A percentile compares a stretch with the other conserved stretches of the same genome.
These are phyloP conservation scores for Phoxinus phoxinus DNA, from an alignment of 2,113 vertebrate species.

Conservation along the genomic window DNA sequence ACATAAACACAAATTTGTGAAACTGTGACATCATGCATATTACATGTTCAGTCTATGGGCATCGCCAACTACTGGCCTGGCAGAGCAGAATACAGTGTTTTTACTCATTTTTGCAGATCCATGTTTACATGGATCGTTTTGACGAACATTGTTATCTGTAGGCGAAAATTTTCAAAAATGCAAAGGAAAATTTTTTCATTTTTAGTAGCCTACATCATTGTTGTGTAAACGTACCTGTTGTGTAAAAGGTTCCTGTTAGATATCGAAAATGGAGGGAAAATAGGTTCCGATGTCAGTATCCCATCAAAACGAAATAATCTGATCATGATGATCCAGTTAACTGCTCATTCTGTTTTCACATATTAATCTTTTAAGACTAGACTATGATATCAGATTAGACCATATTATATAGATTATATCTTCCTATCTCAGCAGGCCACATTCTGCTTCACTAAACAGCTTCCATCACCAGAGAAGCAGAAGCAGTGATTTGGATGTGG, in stretches of 20 bases:
- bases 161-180: too few species aligned
- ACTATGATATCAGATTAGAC: slow-evolving; percentile 16
- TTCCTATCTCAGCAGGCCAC: background rate
- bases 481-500: background rate
- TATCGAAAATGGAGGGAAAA: background rate
- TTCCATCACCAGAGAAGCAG: background rate
- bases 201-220: too few species aligned
- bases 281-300: background rate
- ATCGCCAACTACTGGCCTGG: too few species aligned
- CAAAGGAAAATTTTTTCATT: too few species aligned
- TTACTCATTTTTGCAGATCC: too few species aligned
- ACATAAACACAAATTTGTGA: too few species aligned
- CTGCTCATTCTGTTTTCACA: slow-evolving; percentile 15
- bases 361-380: slow-evolving; percentile 19
- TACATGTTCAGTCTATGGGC: too few species aligned
- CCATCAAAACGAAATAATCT: background rate
- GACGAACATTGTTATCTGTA: too few species aligned
- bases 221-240: too few species aligned
- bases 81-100: too few species aligned
- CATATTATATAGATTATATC: slow-evolving; percentile 25
- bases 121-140: too few species aligned
- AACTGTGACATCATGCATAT: too few species aligned
- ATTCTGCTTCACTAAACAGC: slow-evolving; percentile 17
- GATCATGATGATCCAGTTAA: background rate
- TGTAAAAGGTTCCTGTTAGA: background rate